Percentiles rank a stretch among this genome's conserved stretches.
Evolutionary conservation across 2,113 vertebrate species (phyloP).

Genomic region (Caranx melampygus): DNA sequence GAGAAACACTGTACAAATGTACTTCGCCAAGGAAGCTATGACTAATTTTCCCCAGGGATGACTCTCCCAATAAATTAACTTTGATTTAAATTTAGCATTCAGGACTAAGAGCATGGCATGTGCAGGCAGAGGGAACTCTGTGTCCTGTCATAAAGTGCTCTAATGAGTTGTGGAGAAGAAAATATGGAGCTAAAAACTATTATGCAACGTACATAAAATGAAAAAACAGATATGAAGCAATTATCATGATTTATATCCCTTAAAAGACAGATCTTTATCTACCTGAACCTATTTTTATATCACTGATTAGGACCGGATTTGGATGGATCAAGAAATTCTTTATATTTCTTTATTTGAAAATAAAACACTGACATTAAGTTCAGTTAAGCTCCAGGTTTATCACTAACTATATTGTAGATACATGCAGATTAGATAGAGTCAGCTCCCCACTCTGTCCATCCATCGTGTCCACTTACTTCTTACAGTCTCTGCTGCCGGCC

Average conservation of each 20-base stretch:
- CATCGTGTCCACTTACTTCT: constrained; percentile 85
- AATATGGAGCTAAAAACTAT: not conserved
- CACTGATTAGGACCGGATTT: not conserved
- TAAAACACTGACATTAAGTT: too few species aligned
- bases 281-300: not conserved
- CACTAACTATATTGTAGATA: not conserved
- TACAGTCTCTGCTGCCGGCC: constrained; percentile 94
- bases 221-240: not conserved
- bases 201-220: not conserved
- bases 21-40: constrained; percentile 40
- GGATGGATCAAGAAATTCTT: not conserved
- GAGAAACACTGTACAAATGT: not conserved
- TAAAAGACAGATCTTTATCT: not conserved
- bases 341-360: too few species aligned
- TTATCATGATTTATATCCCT: not conserved
- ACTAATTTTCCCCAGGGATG: constrained; percentile 27
- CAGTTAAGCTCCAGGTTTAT: not conserved
- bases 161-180: not conserved
- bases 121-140: not conserved
- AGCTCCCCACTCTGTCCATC: not conserved
- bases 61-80: constrained; percentile 18
- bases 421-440: not conserved
- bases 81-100: constrained; percentile 25
- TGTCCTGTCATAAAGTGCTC: not conserved
- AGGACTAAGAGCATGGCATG: not conserved